A percentile compares a stretch with the other conserved stretches of the same genome.
Conservation (phyloP, 2,797 vertebrate species). For the Peromyscus aztecus region DNA sequence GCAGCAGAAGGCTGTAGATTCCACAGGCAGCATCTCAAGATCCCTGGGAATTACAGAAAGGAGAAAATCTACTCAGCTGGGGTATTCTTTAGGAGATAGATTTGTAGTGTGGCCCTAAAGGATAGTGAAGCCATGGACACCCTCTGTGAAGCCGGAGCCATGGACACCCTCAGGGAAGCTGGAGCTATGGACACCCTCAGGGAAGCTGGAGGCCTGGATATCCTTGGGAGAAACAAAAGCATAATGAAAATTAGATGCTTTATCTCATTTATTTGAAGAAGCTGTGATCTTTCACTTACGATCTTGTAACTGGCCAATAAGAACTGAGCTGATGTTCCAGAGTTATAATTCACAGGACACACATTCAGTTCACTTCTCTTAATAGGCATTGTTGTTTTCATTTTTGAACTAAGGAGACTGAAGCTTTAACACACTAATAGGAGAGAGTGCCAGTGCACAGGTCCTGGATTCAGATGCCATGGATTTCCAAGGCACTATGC, state of each 20-base stretch:
- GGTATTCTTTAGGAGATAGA: neutral
- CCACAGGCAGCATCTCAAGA: neutral
- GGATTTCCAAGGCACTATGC: neutral
- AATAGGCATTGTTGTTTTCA: neutral
- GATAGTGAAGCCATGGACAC: neutral
- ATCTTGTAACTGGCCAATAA: neutral
- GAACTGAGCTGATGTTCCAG: neutral
- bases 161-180: no score
- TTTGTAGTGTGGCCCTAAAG: conserved; percentile 39
- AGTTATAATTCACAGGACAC: conserved; percentile 10
- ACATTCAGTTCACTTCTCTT: neutral
- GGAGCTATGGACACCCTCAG: neutral
- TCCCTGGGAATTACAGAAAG: conserved; percentile 9
- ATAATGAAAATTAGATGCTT: neutral
- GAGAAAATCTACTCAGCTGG: neutral
- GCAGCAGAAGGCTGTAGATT: neutral
- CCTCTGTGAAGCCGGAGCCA: no score
- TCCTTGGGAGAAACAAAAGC: neutral
- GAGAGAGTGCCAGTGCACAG: neutral
- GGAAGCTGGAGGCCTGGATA: neutral
- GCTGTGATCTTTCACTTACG: neutral
- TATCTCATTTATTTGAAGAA: neutral
- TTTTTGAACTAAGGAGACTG: neutral
- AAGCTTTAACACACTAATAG: neutral
- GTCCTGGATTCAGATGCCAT: neutral